These are phyloP conservation scores for Siniperca knerii DNA, from an alignment of 2,113 vertebrate species.

Conservation along the genomic window DNA sequence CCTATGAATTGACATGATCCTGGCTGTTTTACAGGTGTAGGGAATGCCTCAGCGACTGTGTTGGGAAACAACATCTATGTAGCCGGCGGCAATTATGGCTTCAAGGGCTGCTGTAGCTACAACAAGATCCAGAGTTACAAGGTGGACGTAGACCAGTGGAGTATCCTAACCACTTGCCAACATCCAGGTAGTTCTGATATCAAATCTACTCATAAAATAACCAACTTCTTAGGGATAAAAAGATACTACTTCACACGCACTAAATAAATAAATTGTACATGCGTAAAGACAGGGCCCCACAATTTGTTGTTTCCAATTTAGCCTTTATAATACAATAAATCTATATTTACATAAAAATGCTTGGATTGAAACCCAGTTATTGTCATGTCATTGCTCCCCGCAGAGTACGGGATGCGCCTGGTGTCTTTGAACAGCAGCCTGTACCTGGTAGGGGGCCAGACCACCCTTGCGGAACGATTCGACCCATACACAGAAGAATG, in stretches of 20 bases:
- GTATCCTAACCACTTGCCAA: neutral
- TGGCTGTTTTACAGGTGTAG: neutral
- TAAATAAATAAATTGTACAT: neutral
- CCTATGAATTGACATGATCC: neutral
- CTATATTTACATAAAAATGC: slow-evolving; percentile 6
- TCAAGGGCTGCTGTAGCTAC: slow-evolving; percentile 1
- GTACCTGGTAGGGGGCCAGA: slow-evolving; percentile 87
- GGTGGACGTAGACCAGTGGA: neutral
- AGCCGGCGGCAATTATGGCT: neutral
- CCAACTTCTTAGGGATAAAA: neutral
- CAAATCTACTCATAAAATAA: neutral
- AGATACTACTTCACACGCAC: too few relatives aligned
- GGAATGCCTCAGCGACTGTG: neutral
- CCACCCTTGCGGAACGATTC: slow-evolving; percentile 85
- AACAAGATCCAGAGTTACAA: slow-evolving; percentile 5
- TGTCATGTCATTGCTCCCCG: slow-evolving; percentile 22
- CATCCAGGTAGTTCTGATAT: slow-evolving; percentile 1
- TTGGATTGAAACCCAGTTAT: neutral
- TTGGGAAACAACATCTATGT: neutral
- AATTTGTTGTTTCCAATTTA: neutral
- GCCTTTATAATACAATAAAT: neutral
- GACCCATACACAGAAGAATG: slow-evolving; percentile 85
- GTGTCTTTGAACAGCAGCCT: slow-evolving; percentile 86
- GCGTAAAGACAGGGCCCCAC: neutral
- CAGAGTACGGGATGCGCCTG: slow-evolving; percentile 87